These are phyloP conservation scores for Brachirus orientalis DNA, from an alignment of 2,113 vertebrate genomes.

Conservation along the genomic window DNA sequence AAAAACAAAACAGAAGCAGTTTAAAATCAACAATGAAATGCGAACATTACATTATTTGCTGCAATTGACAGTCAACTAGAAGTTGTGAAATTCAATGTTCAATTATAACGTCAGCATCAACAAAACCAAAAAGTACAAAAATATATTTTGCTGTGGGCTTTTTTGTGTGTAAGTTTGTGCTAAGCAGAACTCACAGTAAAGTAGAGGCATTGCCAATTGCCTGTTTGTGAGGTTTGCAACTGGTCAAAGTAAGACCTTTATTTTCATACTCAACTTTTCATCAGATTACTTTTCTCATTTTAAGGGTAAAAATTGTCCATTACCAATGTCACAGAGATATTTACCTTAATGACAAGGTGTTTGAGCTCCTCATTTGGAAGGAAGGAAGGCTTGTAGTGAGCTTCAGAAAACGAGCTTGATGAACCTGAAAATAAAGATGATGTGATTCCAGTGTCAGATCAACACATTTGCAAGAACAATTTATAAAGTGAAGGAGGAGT, in stretches of 20 bases:
- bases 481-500: too few species aligned
- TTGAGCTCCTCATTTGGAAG: constrained; percentile 89
- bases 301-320: background rate
- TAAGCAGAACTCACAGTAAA: background rate
- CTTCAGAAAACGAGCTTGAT: constrained; percentile 83
- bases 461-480: too few species aligned
- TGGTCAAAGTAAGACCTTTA: too few species aligned
- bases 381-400: constrained; percentile 89
- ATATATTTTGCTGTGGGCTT: background rate
- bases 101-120: background rate
- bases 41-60: background rate
- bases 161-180: background rate
- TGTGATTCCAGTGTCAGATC: background rate
- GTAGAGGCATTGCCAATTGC: background rate
- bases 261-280: too few species aligned
- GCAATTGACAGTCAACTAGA: too few species aligned
- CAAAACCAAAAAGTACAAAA: background rate
- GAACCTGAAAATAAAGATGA: constrained; percentile 78
- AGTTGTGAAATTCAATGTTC: too few species aligned
- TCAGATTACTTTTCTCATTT: background rate
- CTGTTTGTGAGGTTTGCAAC: background rate
- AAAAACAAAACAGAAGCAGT: background rate
- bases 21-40: background rate
- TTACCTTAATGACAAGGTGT: constrained; percentile 88
- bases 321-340: background rate